Evolutionary conservation across 2,888 invertebrate genomes (phyloP).

Genomic region (Melanostoma mellinum): DNA sequence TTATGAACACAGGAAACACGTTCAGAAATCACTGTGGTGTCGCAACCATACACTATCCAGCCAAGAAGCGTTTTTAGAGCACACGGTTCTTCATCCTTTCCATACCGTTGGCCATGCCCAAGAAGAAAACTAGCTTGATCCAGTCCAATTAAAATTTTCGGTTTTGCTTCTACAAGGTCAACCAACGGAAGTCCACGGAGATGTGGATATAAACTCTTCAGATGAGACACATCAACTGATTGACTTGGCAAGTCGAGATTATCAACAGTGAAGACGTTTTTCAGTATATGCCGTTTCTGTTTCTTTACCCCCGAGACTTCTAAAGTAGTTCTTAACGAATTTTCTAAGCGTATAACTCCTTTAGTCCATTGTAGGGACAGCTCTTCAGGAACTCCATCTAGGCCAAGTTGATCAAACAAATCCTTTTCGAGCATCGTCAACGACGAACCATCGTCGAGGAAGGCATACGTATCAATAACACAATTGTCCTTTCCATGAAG

Average conservation of each 20-base stretch:
- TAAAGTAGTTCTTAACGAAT: conserved; percentile 10
- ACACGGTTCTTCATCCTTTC: conserved; percentile 20
- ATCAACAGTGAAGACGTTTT: conserved; percentile 2
- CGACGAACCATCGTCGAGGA: conserved; percentile 31
- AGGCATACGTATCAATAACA: conserved; percentile 23
- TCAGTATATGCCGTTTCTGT: conserved; percentile 1
- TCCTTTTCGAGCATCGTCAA: conserved; percentile 35
- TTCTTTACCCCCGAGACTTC: conserved; percentile 4
- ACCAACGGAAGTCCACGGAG: conserved; percentile 9
- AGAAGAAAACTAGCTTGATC: conserved; percentile 20
- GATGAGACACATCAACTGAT: neutral
- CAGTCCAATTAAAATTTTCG: conserved; percentile 15
- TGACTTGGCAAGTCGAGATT: conserved; percentile 18
- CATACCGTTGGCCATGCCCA: neutral
- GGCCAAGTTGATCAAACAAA: conserved; percentile 18
- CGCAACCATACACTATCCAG: conserved; percentile 20
- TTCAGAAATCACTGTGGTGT: too few species aligned
- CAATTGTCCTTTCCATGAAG: conserved; percentile 6
- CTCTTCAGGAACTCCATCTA: conserved; percentile 16
- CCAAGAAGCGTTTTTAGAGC: conserved; percentile 25
- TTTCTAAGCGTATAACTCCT: conserved; percentile 1
- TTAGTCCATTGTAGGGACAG: conserved; percentile 40
- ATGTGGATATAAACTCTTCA: conserved; percentile 6
- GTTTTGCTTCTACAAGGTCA: conserved; percentile 4
- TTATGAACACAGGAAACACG: neutral